These are phyloP conservation scores for Anguilla pacifica DNA, from an alignment of 2,797 vertebrate genomes.

Conservation along the genomic window DNA sequence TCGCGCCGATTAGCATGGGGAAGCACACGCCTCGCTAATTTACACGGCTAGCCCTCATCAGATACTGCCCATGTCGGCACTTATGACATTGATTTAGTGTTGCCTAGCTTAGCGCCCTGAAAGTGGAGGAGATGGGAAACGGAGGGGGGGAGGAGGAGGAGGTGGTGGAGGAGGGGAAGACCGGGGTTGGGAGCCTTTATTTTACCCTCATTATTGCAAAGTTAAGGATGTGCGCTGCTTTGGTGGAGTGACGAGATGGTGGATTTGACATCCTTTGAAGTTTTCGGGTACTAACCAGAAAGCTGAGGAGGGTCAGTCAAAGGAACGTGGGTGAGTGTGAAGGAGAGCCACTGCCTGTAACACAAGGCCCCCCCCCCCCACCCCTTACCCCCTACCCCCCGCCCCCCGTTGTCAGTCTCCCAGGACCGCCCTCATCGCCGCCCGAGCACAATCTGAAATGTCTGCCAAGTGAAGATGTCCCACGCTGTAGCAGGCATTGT, in stretches of 20 bases:
- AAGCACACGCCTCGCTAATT: conserved; percentile 1
- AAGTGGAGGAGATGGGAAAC: too few relatives aligned
- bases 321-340: background rate
- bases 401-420: too few relatives aligned
- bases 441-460: background rate
- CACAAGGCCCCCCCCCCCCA: background rate
- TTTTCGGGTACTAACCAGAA: background rate
- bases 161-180: background rate
- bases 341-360: background rate
- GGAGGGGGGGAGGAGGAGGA: too few relatives aligned
- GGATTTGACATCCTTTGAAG: background rate
- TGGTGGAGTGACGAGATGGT: background rate
- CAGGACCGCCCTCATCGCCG: too few relatives aligned
- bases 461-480: conserved; percentile 19
- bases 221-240: background rate
- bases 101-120: background rate
- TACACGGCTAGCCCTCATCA: background rate
- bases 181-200: background rate
- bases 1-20: background rate
- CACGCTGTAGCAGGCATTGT: conserved; percentile 17
- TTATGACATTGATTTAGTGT: conserved; percentile 18
- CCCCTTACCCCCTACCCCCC: background rate
- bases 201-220: background rate
- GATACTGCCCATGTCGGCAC: background rate
- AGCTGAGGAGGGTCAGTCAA: background rate